phyloP scores from a whole-genome alignment of 2,888 invertebrate species.

The Xanthorhoe spadicearia region DNA sequence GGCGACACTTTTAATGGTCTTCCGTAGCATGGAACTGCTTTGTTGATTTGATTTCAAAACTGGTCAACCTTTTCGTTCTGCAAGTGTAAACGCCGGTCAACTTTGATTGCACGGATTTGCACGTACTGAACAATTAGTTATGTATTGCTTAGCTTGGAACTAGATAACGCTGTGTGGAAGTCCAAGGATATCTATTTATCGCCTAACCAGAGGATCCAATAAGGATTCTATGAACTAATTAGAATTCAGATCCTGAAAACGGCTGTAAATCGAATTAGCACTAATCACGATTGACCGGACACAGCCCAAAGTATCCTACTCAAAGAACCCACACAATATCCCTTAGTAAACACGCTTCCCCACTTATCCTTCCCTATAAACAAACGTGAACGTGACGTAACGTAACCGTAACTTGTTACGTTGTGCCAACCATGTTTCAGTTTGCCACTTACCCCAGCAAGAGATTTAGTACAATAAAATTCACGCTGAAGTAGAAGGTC shows the following conservation, averaged over 20 bases:
- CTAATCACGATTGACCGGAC: slow-evolving; percentile 31
- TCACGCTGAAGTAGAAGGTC: not conserved
- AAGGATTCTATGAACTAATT: not conserved
- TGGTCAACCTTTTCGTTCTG: too few species aligned
- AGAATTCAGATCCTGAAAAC: slow-evolving; percentile 11
- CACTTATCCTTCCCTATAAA: slow-evolving; percentile 35
- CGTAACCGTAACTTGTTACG: slow-evolving; percentile 33
- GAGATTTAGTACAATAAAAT: slow-evolving; percentile 13
- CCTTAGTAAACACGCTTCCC: slow-evolving; percentile 36
- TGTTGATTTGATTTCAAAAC: too few species aligned
- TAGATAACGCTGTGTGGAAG: too few species aligned
- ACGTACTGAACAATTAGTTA: too few species aligned
- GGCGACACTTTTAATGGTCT: too few species aligned
- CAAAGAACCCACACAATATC: slow-evolving; percentile 25
- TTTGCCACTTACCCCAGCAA: slow-evolving; percentile 32
- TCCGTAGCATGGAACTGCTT: too few species aligned
- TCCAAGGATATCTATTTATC: too few species aligned
- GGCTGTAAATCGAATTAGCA: slow-evolving; percentile 26
- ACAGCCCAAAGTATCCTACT: slow-evolving; percentile 19
- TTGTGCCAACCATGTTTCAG: slow-evolving; percentile 37
- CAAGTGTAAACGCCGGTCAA: too few species aligned
- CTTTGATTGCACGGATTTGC: too few species aligned
- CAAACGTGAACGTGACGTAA: slow-evolving; percentile 30
- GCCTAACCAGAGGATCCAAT: not conserved
- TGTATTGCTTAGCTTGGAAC: too few species aligned